phyloP scores from a whole-genome alignment of 1,140 invertebrate genomes.

The Streblospio benedicti region DNA sequence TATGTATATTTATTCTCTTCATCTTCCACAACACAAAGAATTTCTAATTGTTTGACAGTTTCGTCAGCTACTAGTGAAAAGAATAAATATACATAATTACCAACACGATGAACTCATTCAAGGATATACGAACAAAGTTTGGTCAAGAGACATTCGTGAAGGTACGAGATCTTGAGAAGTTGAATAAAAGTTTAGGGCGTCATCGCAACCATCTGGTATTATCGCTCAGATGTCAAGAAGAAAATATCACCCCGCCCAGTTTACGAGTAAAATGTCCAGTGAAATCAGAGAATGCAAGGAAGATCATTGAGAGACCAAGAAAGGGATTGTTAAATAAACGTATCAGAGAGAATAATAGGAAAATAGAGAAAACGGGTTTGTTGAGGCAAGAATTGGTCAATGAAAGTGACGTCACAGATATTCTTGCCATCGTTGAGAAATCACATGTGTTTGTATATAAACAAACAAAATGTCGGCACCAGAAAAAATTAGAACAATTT shows the following conservation, averaged over 20 bases:
- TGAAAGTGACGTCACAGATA: background rate
- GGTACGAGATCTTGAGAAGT: background rate
- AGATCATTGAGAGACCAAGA: background rate
- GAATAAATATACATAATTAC: too few relatives aligned
- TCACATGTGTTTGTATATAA: background rate
- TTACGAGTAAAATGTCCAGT: background rate
- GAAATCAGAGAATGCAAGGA: background rate
- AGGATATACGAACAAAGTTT: background rate
- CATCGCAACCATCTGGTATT: background rate
- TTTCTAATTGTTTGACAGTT: too few relatives aligned
- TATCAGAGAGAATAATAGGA: background rate
- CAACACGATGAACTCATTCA: background rate
- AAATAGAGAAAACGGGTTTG: background rate
- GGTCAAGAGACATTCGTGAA: background rate
- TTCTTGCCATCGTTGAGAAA: background rate
- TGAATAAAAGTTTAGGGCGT: background rate
- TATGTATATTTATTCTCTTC: too few relatives aligned
- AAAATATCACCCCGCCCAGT: too few relatives aligned
- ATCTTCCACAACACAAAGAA: too few relatives aligned
- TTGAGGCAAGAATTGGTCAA: background rate
- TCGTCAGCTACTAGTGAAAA: too few relatives aligned
- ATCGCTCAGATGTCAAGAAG: background rate
- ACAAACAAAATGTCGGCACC: background rate
- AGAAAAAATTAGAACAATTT: background rate
- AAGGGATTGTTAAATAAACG: background rate